These are phyloP conservation scores for Rana temporaria DNA, from an alignment of 2,113 vertebrate species.

Conservation along the genomic window DNA sequence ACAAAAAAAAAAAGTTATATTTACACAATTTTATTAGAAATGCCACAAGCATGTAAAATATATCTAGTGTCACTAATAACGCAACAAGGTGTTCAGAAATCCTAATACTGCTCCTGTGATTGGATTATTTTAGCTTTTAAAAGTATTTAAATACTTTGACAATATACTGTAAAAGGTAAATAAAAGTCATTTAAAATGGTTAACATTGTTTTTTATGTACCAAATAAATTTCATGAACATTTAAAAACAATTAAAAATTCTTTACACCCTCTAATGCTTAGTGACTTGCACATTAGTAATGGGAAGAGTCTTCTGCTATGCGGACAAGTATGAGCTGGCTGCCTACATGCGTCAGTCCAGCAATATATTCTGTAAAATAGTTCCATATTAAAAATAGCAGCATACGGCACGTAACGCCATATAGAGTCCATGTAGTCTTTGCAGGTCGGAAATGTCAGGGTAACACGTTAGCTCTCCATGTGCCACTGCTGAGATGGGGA, in stretches of 20 bases:
- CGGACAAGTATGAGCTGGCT: background rate
- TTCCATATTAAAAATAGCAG: slow-evolving; percentile 43
- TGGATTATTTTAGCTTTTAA: background rate
- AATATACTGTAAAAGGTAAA: slow-evolving; percentile 5
- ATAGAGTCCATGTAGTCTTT: background rate
- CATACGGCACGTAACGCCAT: slow-evolving; percentile 29
- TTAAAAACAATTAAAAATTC: slow-evolving; percentile 3
- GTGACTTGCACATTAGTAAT: slow-evolving; percentile 24
- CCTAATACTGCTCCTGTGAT: background rate
- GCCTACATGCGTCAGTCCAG: slow-evolving; percentile 12
- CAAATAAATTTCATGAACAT: background rate
- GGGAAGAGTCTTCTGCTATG: slow-evolving; percentile 11
- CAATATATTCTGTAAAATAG: slow-evolving; percentile 17
- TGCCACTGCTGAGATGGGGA: slow-evolving; percentile 88
- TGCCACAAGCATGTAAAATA: slow-evolving; percentile 10
- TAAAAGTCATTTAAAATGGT: slow-evolving; percentile 3
- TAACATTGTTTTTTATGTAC: background rate
- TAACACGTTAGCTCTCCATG: slow-evolving; percentile 75
- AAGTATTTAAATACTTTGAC: slow-evolving; percentile 2
- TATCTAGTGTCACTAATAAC: background rate
- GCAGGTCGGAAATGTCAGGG: background rate
- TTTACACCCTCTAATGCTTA: background rate
- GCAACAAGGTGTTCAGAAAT: background rate
- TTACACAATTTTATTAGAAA: slow-evolving; percentile 7
- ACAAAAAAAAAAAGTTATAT: background rate